Evolutionary conservation across 2,888 invertebrate species (phyloP), one percentile per base, ranked within the genome.

Genomic region (Drosophila lacicola): DNA sequence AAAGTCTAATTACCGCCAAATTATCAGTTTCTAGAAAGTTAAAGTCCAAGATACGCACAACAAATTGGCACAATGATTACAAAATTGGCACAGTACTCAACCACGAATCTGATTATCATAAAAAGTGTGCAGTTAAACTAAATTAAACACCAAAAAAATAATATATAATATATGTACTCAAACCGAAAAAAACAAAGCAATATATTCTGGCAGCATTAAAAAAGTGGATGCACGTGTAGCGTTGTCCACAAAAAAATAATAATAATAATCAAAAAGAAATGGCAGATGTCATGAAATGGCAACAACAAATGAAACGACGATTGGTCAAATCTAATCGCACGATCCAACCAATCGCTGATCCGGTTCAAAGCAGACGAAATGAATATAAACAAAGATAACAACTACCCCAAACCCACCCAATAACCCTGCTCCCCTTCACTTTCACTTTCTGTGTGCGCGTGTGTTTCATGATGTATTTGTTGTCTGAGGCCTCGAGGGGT

Each of bases 141-240:
- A 42, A n/a, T 41, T 58, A 39, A 42, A 29, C 2, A 17, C 17
- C 37, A 62, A 34, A 1, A 39, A 39, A 42, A 19, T 11, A 42
- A 33, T 33, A 29, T 8, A 4, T 25, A 29, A 42, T 47, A 36
- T 36, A 36, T 36, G 14, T 29, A 29, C 13, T 25, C 9, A 14
- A n/a, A 29, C 6, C 0, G 5, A 17, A 21, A 47, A 47, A 25
- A 21, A 6, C 0, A 41, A 29, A 17, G 17, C 25, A 29, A 29
- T 14, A 36, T 11, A 50, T 11, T 3, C 10, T 6, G 11, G 13
- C 29, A 19, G 13, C 17, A 9, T 4, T 13, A 13, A 19, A 29
- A 19, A 53, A 78, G 56, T 44, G 33, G 10, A 42, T 64, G 64
- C 80, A 82, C 76, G 79, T 82, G 82, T 82, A 65, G 81, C 74